Evolutionary conservation across 2,888 invertebrate species (phyloP), one percentile per base, ranked within the genome.

Genomic region (Muschampia staudingeri): DNA sequence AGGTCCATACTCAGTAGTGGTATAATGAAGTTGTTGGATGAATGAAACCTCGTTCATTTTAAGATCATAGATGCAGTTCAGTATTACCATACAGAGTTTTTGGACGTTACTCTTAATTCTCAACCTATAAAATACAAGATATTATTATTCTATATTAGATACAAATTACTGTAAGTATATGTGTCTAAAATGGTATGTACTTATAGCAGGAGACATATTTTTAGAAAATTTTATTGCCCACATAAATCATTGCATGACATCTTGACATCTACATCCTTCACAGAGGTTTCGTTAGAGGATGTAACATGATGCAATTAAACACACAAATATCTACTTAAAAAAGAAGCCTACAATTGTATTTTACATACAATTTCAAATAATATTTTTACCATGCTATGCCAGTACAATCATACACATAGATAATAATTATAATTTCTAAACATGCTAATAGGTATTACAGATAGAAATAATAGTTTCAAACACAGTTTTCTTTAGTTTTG

Each of bases 201-300:
- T 76, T 81, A 79, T 72, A 71, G 91, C 91, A 96, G 97, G 97
- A 97, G 97, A 97, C 97, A 97, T 97, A 97, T 96, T 96, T 96
- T 96, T 92, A 89, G 88, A 91, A 93, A 94, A 91, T 91, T 93
- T 93, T 91, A 96, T 96, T 96, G 97, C 97, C 96, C 97, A 96
- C 96, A 95, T 94, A 92, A 90, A 90, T 76, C 73, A 72, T 79
- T 48, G 78, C 61, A 75, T 69, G 67, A 73, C 37, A 12, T 65
- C 19, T 61, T 69, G 67, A 73, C 37, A 12, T 65, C 19, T 61
- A 67, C 82, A 75, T 76, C 75, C 80, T 75, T 80, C 75, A 52
- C 14, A 34, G 30, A 30, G 19, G 8, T 30, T 67, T 4, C 11
- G 30, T 67, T 30, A 30, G 30, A 76, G 65, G 65, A n/a, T 52